Evolutionary conservation across 2,797 vertebrate genomes (phyloP).

Genomic region (Pseudopleuronectes americanus): DNA sequence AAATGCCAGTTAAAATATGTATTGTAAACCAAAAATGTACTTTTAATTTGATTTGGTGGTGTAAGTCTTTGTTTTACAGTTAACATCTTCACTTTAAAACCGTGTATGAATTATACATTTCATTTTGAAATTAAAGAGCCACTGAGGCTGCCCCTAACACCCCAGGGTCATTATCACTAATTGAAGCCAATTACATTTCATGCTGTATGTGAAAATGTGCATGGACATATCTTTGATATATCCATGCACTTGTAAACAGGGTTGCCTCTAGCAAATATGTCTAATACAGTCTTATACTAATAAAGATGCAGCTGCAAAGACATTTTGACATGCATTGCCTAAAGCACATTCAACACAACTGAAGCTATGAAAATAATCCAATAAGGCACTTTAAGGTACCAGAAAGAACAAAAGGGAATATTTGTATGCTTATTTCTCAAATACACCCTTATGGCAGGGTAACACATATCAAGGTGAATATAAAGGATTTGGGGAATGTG

Average conservation of each 20-base stretch:
- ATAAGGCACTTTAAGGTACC: not conserved
- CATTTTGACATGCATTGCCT: not conserved
- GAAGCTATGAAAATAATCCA: not conserved
- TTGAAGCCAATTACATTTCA: constrained; percentile 21
- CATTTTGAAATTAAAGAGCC: constrained; percentile 14
- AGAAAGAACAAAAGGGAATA: not conserved
- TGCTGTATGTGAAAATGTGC: not conserved
- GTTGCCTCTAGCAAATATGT: not conserved
- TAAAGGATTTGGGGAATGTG: not conserved
- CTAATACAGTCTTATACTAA: not conserved
- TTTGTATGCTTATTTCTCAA: constrained; percentile 20
- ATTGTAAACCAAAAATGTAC: not conserved
- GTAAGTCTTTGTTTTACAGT: constrained; percentile 7
- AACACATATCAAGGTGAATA: constrained; percentile 18
- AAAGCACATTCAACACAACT: constrained; percentile 1
- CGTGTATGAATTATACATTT: not conserved
- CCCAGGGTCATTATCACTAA: constrained; percentile 23
- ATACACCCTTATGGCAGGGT: not conserved
- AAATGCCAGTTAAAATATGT: not conserved
- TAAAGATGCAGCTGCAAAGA: constrained; percentile 10
- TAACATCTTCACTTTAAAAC: constrained; percentile 5
- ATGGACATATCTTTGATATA: constrained; percentile 13
- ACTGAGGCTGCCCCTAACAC: constrained; percentile 3
- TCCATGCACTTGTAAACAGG: constrained; percentile 9
- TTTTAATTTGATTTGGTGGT: not conserved